These are phyloP conservation scores for Cottoperca gobio DNA, from an alignment of 2,797 vertebrate species.

Conservation along the genomic window DNA sequence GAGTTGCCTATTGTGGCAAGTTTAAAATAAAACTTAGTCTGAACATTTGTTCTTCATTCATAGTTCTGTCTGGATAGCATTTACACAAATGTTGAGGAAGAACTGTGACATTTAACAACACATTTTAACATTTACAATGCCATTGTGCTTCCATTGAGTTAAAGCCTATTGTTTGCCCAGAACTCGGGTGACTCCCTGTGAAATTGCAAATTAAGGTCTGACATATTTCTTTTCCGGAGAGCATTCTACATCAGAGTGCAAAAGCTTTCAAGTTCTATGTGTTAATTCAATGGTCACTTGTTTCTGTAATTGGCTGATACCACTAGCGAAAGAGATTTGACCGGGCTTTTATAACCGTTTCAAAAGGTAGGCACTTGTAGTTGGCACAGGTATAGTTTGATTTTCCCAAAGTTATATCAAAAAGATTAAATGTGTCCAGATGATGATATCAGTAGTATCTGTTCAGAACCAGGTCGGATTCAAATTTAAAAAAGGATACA, in stretches of 20 bases:
- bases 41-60: constrained; percentile 65
- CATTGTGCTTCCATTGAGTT: constrained; percentile 57
- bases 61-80: constrained; percentile 46
- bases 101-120: constrained; percentile 69
- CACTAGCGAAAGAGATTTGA: constrained; percentile 77
- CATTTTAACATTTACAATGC: constrained; percentile 64
- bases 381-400: constrained; percentile 72
- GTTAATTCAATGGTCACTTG: constrained; percentile 85
- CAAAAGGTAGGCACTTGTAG: constrained; percentile 78
- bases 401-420: constrained; percentile 78
- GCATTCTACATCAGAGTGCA: constrained; percentile 82
- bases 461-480: constrained; percentile 54
- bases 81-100: constrained; percentile 51
- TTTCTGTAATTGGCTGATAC: constrained; percentile 82
- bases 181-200: constrained; percentile 71
- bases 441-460: constrained; percentile 66
- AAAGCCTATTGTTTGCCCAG: constrained; percentile 71
- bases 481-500: constrained; percentile 45
- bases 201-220: constrained; percentile 80
- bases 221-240: constrained; percentile 73
- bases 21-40: constrained; percentile 53
- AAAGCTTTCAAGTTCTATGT: constrained; percentile 83
- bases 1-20: constrained; percentile 58
- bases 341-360: constrained; percentile 79
- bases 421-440: constrained; percentile 65